Conservation (phyloP, 30 jellyfish, hydroid and myxozoan genomes). For the Aurelia coerulea region DNA sequence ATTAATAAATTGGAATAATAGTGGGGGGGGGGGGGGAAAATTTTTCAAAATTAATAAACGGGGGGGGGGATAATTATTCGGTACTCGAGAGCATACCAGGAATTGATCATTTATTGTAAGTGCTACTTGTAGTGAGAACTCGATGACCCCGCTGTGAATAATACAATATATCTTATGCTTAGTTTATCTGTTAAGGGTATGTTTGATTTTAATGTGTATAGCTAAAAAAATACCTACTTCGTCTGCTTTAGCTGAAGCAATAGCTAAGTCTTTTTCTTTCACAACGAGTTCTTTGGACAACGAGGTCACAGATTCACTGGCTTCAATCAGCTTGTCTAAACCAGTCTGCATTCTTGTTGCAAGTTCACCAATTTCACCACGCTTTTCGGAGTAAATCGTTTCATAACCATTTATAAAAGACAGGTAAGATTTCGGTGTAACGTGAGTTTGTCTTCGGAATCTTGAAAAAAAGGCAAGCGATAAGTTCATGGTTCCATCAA, state of each 20-base stretch:
- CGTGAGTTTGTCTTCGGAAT: constrained; percentile 96
- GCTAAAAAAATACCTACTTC: neutral
- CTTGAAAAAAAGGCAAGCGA: constrained; percentile 2
- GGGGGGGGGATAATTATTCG: too few species aligned
- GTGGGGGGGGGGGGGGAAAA: too few species aligned
- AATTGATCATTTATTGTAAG: too few species aligned
- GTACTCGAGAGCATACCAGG: too few species aligned
- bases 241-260: constrained; percentile 94
- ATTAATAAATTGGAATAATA: too few species aligned
- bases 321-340: constrained; percentile 92
- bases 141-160: too few species aligned
- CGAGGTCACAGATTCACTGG: constrained; percentile 93
- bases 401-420: constrained; percentile 93
- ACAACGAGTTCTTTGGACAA: constrained; percentile 93
- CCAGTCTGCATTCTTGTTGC: constrained; percentile 98
- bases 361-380: constrained; percentile 90
- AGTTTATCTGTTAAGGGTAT: too few species aligned
- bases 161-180: too few species aligned
- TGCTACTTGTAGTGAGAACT: too few species aligned
- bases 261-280: constrained; percentile 88
- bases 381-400: constrained; percentile 79
- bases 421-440: constrained; percentile 96
- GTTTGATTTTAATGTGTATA: too few species aligned
- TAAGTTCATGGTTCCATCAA: neutral
- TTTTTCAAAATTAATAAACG: too few species aligned